phyloP scores from a whole-genome alignment of 1,140 invertebrate genomes.

The Dendroctonus ponderosae region DNA sequence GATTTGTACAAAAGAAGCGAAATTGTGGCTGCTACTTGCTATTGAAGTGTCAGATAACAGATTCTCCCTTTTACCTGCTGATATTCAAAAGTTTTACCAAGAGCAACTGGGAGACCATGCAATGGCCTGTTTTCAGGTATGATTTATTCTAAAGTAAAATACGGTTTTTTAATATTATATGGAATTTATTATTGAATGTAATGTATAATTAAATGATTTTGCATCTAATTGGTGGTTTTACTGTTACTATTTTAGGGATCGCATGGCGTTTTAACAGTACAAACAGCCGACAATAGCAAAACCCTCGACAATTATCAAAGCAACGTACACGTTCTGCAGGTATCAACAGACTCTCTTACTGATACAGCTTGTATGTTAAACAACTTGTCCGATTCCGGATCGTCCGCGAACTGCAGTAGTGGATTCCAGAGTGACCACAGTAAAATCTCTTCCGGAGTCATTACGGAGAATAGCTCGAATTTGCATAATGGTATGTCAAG shows the following conservation, averaged over 20 bases:
- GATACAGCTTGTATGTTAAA: constrained; percentile 6
- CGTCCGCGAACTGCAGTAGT: constrained; percentile 6
- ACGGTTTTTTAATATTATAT: background rate
- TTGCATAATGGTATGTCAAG: background rate
- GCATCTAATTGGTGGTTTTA: background rate
- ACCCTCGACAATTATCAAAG: constrained; percentile 42
- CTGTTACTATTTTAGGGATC: constrained; percentile 34
- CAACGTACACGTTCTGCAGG: constrained; percentile 42
- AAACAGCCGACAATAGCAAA: constrained; percentile 39
- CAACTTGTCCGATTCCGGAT: constrained; percentile 2
- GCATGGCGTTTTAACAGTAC: constrained; percentile 36
- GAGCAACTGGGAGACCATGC: constrained; percentile 41
- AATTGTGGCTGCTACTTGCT: constrained; percentile 43
- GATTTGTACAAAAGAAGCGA: constrained; percentile 35
- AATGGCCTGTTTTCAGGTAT: constrained; percentile 43
- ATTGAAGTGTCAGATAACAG: constrained; percentile 40
- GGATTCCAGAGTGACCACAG: constrained; percentile 25
- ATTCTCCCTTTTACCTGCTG: constrained; percentile 39
- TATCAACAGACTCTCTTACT: constrained; percentile 30
- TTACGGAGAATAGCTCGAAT: background rate
- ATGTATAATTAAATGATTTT: background rate
- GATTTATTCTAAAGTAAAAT: background rate
- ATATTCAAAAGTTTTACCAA: constrained; percentile 44
- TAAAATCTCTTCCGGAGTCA: background rate
- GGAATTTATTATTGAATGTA: background rate